Evolutionary conservation across 2,113 vertebrate genomes (phyloP).

Genomic region (Platycercus adscitus): DNA sequence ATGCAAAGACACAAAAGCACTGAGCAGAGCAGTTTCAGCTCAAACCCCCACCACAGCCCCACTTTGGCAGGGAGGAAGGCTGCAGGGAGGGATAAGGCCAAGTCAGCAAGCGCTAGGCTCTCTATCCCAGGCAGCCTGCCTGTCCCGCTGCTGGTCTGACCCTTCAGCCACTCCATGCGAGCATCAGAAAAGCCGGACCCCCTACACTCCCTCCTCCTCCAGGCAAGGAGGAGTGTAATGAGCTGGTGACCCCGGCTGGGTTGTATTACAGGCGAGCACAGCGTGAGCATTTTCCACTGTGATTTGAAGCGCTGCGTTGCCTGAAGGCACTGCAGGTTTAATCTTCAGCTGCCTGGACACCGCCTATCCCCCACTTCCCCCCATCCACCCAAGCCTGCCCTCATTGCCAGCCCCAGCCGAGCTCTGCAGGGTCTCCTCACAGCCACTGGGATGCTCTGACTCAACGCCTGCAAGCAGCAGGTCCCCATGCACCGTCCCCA

Average conservation of each 20-base stretch:
- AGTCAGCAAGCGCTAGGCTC: accelerated
- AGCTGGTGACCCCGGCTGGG: slow-evolving; percentile 2
- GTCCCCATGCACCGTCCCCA: accelerated
- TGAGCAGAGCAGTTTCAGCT: background rate
- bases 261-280: background rate
- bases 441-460: background rate
- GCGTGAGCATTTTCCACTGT: background rate
- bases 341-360: background rate
- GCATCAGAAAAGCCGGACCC: background rate
- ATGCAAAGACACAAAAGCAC: background rate
- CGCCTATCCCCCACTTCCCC: accelerated
- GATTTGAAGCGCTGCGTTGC: background rate
- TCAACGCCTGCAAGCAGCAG: accelerated
- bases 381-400: accelerated
- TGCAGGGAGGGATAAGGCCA: background rate
- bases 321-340: background rate
- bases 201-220: background rate
- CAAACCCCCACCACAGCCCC: background rate
- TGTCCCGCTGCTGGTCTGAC: accelerated
- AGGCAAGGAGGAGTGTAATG: background rate
- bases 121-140: background rate
- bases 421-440: background rate
- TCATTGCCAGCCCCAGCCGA: background rate
- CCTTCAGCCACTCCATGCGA: accelerated
- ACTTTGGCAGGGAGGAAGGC: background rate